Base-by-base conservation (phyloP, 1,140 invertebrate species). In the Penaeus chinensis region DNA sequence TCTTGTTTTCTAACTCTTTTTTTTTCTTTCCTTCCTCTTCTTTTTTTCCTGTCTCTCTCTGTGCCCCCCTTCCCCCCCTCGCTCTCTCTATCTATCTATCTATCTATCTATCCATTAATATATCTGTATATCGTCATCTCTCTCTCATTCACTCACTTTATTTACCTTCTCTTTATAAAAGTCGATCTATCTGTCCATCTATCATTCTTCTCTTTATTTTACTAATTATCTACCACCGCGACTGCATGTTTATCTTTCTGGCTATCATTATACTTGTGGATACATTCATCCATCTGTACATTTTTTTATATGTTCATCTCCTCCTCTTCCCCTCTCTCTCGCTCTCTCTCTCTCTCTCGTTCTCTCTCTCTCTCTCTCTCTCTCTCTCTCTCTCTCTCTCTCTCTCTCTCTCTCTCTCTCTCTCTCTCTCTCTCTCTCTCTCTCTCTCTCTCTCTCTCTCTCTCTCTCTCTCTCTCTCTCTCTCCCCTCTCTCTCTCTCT, bases 401-500 rank as follows among this genome's bases (percentile, higher is more conserved):
- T 19, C 71, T 76, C 24, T 76, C 71, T 22, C 71, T 19, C 18
- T 76, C 18, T 76, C 71, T 24, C 18, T 24, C 71, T 37, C 77
- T 54, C 13, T 32, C 19, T 20, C 11, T 47, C 54, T 22, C 24
- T 27, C 63, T 24, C n/a, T 47, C 19, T 79, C 60, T 79, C 77
- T 79, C n/a, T 79, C 77, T 54, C 60, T 54, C 32, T 27, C 24
- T 54, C 32, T 79, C 60, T 54, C 77, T 79, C 18, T 54, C 77
- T 79, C 22, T 63, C 61, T 82, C 61, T 65, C 61, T 65, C 13
- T n/a, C 61, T n/a, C 22, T 82, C 60, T 82, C 22, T 82, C 62
- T 83, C 63, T 69, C 66, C 74, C n/a, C 74, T 32, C 74, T 13
- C 74, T 42, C 8, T 19, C 66, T 62, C 66, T 11, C 66, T 10